Base-by-base conservation (phyloP, 2,113 vertebrate genomes). In the Xiphophorus maculatus region DNA sequence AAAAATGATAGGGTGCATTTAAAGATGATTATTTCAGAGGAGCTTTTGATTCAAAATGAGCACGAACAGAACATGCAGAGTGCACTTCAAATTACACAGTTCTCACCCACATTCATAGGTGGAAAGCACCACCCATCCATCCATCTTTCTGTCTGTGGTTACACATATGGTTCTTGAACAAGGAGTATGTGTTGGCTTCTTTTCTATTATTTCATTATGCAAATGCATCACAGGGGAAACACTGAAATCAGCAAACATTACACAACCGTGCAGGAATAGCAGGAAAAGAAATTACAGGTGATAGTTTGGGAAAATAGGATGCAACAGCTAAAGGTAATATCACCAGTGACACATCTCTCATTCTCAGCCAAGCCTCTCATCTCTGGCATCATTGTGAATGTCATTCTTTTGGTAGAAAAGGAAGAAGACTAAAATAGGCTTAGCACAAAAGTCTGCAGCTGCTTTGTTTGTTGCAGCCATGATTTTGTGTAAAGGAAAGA, bases 31-130 rank as follows among this genome's bases (percentile, higher is more conserved):
- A 5, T 68, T 27, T 58, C 22, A 71, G 65, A 51, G 25, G 67
- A 66, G 19, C 48, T 51, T 54, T 25, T 54, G 48, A 54, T 54
- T 27, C 60, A 76, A 42, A 62, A 42, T 65, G 73, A 77, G 73
- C 63, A 79, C 10, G 78, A 70, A 68, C 29, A 29, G 65, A 73
- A 62, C 40, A 33, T 78, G 66, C 28, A 64, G 61, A 80, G 74
- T 63, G 74, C 73, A 82, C 37, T 42, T 76, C 68, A 72, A 73
- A 80, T 79, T 75, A 81, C 79, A 42, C 70, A 40, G 58, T 64
- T 69, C 63, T 69, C 86, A 64, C 84, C 77, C 77, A 88, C 86
- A 87, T 69, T 81, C 73, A 86, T 79, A 86, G 77, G 74, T 82
- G 79, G 66, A 84, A 32, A 76, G 69, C 72, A 28, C 64, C 8